phyloP scores from a whole-genome alignment of 2,113 vertebrate genomes.

The Tychaedon coryphoeus region DNA sequence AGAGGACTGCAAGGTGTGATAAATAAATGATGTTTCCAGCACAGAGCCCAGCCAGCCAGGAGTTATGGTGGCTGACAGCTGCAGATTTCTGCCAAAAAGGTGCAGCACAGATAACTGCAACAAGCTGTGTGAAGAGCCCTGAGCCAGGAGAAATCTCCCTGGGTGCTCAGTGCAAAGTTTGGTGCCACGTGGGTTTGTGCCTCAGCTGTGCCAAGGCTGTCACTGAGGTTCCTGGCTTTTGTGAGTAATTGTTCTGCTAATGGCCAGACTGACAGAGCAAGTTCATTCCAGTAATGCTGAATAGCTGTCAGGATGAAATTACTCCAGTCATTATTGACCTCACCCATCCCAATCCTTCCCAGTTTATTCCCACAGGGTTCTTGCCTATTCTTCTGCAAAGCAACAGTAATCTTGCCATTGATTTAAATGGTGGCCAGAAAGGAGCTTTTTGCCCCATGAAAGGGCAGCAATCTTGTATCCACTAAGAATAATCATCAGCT shows the following conservation, averaged over 20 bases:
- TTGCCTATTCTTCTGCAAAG: slow-evolving; percentile 30
- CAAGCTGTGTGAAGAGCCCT: not conserved
- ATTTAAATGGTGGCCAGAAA: slow-evolving; percentile 38
- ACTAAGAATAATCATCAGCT: slow-evolving; percentile 31
- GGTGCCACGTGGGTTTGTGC: not conserved
- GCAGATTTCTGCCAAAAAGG: not conserved
- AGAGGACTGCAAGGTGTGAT: not conserved
- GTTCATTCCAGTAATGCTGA: slow-evolving; percentile 55
- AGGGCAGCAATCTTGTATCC: not conserved
- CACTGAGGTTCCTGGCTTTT: not conserved
- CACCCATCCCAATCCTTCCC: slow-evolving; percentile 38
- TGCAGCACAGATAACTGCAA: not conserved
- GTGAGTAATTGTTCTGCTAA: slow-evolving; percentile 33
- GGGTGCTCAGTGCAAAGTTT: not conserved
- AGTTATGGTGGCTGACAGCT: not conserved
- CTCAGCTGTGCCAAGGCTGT: slow-evolving; percentile 7
- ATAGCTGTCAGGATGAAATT: slow-evolving; percentile 49
- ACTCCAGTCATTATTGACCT: slow-evolving; percentile 36
- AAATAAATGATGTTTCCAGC: not conserved
- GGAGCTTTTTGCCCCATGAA: not conserved
- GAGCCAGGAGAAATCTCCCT: not conserved
- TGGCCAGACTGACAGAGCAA: slow-evolving; percentile 30
- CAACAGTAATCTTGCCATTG: not conserved
- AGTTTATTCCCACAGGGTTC: slow-evolving; percentile 37
- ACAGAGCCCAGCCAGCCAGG: not conserved